Evolutionary conservation across 2,113 vertebrate species (phyloP).

Genomic region (Neofelis nebulosa): DNA sequence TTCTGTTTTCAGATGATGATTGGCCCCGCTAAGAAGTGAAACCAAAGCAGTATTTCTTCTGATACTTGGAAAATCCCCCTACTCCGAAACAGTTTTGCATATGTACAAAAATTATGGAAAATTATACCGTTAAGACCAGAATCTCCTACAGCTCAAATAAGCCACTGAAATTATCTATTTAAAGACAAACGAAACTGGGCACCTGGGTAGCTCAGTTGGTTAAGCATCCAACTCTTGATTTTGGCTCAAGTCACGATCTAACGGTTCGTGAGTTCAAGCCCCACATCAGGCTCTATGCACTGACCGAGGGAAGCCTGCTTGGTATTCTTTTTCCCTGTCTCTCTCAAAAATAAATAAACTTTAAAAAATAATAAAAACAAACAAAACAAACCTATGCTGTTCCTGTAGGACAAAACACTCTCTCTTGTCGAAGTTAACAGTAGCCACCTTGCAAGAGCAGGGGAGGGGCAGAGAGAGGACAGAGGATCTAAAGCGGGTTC

Average conservation of each 20-base stretch:
- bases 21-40: conserved; percentile 29
- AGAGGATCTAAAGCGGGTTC: too few species aligned
- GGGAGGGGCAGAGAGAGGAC: too few species aligned
- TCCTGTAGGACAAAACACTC: not conserved
- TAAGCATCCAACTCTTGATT: too few species aligned
- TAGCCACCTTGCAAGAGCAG: not conserved
- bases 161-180: not conserved
- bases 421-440: not conserved
- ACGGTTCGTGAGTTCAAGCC: too few species aligned
- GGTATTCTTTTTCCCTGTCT: too few species aligned
- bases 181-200: not conserved
- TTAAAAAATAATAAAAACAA: not conserved
- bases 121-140: not conserved
- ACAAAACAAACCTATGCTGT: not conserved
- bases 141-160: not conserved
- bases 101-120: not conserved
- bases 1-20: not conserved
- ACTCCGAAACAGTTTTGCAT: not conserved
- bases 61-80: conserved; percentile 47
- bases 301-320: too few species aligned
- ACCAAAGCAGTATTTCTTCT: conserved; percentile 42
- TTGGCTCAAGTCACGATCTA: too few species aligned
- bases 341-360: too few species aligned
- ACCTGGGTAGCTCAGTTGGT: too few species aligned
- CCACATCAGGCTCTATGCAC: too few species aligned